These are phyloP conservation scores for Pangasius djambal DNA, from an alignment of 2,797 vertebrate species.

Conservation along the genomic window DNA sequence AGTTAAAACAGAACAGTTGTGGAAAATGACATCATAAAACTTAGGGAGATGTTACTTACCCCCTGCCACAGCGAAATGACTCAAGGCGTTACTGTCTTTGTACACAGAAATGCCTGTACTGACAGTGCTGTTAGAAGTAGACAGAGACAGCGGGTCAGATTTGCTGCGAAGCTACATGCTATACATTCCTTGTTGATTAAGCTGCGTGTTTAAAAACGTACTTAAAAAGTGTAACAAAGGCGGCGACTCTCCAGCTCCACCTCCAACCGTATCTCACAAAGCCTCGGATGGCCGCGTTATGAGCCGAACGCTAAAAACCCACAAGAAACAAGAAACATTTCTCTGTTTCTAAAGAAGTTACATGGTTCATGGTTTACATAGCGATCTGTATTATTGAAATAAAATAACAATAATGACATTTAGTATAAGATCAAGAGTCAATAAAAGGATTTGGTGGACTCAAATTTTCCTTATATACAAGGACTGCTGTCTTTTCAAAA, in stretches of 20 bases:
- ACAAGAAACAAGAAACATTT: not conserved
- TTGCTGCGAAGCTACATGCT: not conserved
- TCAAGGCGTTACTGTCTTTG: conserved; percentile 77
- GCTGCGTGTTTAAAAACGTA: conserved; percentile 66
- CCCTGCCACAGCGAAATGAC: conserved; percentile 86
- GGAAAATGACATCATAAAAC: not conserved
- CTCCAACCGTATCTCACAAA: conserved; percentile 92
- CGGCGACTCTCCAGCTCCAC: conserved; percentile 90
- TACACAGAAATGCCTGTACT: conserved; percentile 84
- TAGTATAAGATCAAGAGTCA: not conserved
- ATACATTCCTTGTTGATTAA: too few species aligned
- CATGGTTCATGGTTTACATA: not conserved
- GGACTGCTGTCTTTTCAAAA: not conserved
- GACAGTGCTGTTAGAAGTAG: conserved; percentile 73
- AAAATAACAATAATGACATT: not conserved
- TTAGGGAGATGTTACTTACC: conserved; percentile 74
- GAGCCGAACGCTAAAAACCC: conserved; percentile 79
- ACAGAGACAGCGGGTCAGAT: not conserved
- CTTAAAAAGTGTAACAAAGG: conserved; percentile 89
- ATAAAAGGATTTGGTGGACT: not conserved
- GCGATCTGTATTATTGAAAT: not conserved
- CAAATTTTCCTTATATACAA: not conserved
- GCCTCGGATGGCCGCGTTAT: conserved; percentile 85
- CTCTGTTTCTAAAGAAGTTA: not conserved
- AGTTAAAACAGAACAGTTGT: not conserved